Base-by-base conservation (phyloP, 2,888 invertebrate genomes). In the Tupiocoris notatus region DNA sequence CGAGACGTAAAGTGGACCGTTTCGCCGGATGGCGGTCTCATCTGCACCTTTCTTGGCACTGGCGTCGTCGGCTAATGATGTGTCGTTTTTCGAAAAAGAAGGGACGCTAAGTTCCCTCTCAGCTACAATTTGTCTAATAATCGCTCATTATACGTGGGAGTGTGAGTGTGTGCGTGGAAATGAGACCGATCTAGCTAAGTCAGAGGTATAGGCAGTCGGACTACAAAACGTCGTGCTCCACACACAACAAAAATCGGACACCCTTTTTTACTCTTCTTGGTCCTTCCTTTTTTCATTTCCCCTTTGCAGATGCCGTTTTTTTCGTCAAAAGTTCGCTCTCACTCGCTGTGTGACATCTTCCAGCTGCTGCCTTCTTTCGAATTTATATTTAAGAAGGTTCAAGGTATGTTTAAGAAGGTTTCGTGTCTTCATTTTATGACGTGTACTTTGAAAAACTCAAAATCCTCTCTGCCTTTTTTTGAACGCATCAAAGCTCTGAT, bases 261-360 rank as follows among this genome's bases (percentile, higher is more conserved):
- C 67, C 67, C 67, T 67, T 56, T n/a, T 2, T 39, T 67, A 56
- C 56, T 67, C 56, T 67, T 22, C 22, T 20, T 16, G 54, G 22
- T 67, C 56, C 22, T 67, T 56, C 56, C 56, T 20, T 59, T 59
- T 59, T 59, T 59, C 16, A 3, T 21, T 66, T 56, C 21, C 67
- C 67, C 57, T 22, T 67, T 57, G 67, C 67, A 67, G 67, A 67
- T 67, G 67, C 67, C 67, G 67, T 67, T 67, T 67, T 67, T 59
- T 59, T 59, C 56, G 54, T 23, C 64, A 22, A n/a, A 23, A 25
- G n/a, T 65, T 65, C 65, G 39, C 39, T 39, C 17, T 20, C 39
- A 20, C 20, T 17, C 16, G 39, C 57, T 67, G 54, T 25, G 65
- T 67, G 67, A 67, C 67, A 67, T 67, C 67, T 57, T 23, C 18